Conservation (phyloP, 2,113 vertebrate species). For the Sander vitreus region DNA sequence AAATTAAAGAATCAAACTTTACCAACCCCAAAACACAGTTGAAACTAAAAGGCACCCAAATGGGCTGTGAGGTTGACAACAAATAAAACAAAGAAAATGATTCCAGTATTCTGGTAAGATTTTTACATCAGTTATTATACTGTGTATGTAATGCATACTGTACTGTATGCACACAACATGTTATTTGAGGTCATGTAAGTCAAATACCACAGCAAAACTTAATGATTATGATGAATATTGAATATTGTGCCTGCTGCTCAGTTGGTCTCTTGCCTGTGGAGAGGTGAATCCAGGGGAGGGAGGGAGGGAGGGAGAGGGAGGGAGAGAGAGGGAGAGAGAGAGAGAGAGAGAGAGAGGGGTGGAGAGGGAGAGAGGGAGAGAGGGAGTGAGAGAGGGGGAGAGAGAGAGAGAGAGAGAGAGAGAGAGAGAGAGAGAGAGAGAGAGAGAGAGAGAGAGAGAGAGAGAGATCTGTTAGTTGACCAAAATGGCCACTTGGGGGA, state of each 20-base stretch:
- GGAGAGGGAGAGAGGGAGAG: too few species aligned
- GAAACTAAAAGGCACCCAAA: neutral
- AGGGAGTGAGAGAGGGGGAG: too few species aligned
- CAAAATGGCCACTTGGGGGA: constrained; percentile 75
- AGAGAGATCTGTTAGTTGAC: constrained; percentile 31
- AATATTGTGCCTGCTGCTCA: constrained; percentile 43
- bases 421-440: too few species aligned
- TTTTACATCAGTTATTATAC: neutral
- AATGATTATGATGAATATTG: constrained; percentile 55
- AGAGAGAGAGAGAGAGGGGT: too few species aligned
- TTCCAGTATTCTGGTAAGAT: neutral
- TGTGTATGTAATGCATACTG: neutral
- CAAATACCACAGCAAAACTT: constrained; percentile 33
- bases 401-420: too few species aligned
- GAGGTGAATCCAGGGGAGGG: too few species aligned
- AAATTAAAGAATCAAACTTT: neutral
- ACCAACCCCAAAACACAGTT: neutral
- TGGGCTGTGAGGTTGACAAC: neutral
- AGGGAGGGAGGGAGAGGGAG: too few species aligned
- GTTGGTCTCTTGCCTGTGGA: constrained; percentile 21
- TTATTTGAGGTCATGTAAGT: constrained; percentile 47
- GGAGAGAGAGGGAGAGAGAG: too few species aligned
- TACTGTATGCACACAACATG: neutral
- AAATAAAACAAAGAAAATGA: constrained; percentile 1
- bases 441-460: too few species aligned